phyloP scores from a whole-genome alignment of 2,797 vertebrate species.

The Craterocephalus amniculus region DNA sequence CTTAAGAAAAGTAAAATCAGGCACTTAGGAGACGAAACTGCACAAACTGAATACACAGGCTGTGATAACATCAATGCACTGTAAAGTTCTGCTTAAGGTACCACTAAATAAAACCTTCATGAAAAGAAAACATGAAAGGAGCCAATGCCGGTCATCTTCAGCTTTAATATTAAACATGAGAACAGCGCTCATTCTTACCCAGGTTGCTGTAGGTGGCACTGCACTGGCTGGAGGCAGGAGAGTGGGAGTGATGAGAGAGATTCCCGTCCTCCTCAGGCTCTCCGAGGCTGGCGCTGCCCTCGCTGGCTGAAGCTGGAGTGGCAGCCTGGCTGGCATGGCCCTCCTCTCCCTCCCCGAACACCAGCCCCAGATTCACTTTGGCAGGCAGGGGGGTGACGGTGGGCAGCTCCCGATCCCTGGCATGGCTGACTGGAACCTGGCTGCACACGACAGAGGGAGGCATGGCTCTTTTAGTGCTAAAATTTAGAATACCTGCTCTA shows the following conservation, averaged over 20 bases:
- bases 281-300: conserved; percentile 70
- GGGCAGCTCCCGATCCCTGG: conserved; percentile 77
- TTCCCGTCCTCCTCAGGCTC: conserved; percentile 81
- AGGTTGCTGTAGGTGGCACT: conserved; percentile 97
- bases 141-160: not conserved
- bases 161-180: not conserved
- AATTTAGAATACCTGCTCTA: conserved; percentile 12
- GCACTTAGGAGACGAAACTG: conserved; percentile 11
- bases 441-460: conserved; percentile 77
- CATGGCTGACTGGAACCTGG: conserved; percentile 83
- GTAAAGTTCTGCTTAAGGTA: not conserved
- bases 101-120: not conserved
- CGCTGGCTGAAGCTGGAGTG: conserved; percentile 62
- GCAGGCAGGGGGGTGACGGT: conserved; percentile 75
- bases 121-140: not conserved
- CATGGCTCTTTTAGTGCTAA: conserved; percentile 8
- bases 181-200: conserved; percentile 80
- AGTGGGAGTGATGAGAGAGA: conserved; percentile 76
- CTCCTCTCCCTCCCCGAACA: conserved; percentile 51
- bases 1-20: conserved; percentile 17
- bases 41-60: conserved; percentile 1
- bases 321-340: conserved; percentile 55
- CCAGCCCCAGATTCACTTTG: conserved; percentile 76
- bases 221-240: conserved; percentile 85
- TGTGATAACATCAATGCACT: not conserved